Conservation (phyloP, 2,797 vertebrate species). For the Mormyrops boulengeri region DNA sequence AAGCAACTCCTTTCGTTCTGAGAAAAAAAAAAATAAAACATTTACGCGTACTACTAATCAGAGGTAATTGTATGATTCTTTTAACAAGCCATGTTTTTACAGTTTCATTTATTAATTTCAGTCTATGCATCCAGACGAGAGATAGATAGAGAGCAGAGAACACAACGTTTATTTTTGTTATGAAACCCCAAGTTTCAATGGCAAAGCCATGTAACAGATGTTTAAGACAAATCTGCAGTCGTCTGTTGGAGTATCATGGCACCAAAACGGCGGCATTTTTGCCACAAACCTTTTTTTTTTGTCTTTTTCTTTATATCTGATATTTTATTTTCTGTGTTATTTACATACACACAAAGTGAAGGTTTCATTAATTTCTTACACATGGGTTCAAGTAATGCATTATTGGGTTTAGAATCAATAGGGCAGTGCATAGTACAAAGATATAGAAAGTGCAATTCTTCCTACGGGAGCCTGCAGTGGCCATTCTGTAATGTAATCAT, state of each 20-base stretch:
- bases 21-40: slow-evolving; percentile 54
- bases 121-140: slow-evolving; percentile 98
- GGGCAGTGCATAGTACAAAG: slow-evolving; percentile 99
- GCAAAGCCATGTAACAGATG: slow-evolving; percentile 87
- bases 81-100: slow-evolving; percentile 95
- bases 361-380: slow-evolving; percentile 80
- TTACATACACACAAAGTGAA: slow-evolving; percentile 89
- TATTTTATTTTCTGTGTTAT: slow-evolving; percentile 78
- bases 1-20: slow-evolving; percentile 99
- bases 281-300: slow-evolving; percentile 58
- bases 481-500: slow-evolving; percentile 72
- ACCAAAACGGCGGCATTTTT: slow-evolving; percentile 64
- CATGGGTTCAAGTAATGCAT: slow-evolving; percentile 98
- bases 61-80: slow-evolving; percentile 98
- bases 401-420: slow-evolving; percentile 99
- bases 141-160: slow-evolving; percentile 92
- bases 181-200: slow-evolving; percentile 96
- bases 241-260: slow-evolving; percentile 85
- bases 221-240: slow-evolving; percentile 77
- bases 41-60: slow-evolving; percentile 99
- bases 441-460: slow-evolving; percentile 99
- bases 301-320: slow-evolving; percentile 53
- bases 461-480: slow-evolving; percentile 74
- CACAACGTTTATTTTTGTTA: slow-evolving; percentile 95
- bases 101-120: slow-evolving; percentile 88